A percentile compares a stretch with the other conserved stretches of the same genome.
Conservation (phyloP, 2,888 invertebrate species). For the Erannis defoliaria region DNA sequence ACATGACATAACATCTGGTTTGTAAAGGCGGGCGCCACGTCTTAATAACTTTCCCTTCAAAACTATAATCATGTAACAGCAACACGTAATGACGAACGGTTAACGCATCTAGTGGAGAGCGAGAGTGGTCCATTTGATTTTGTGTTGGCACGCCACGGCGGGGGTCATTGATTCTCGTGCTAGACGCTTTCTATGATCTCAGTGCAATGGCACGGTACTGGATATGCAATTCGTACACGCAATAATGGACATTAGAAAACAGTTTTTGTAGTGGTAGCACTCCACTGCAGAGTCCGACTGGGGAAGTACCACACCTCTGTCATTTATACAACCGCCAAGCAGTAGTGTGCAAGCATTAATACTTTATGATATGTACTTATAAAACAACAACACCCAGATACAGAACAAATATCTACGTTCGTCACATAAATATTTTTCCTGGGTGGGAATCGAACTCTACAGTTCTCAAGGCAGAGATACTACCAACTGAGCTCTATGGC, state of each 20-base stretch:
- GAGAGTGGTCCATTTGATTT: constrained; percentile 81
- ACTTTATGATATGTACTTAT: too few relatives aligned
- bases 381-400: too few relatives aligned
- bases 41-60: constrained; percentile 76
- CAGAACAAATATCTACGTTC: too few relatives aligned
- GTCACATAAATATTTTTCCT: too few relatives aligned
- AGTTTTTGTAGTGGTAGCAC: too few relatives aligned
- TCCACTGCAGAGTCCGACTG: too few relatives aligned
- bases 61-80: constrained; percentile 73
- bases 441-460: too few relatives aligned
- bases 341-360: too few relatives aligned
- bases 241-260: constrained; percentile 33
- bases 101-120: constrained; percentile 70
- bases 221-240: constrained; percentile 33
- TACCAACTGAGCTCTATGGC: too few relatives aligned
- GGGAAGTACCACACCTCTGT: too few relatives aligned
- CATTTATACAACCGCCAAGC: too few relatives aligned
- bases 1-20: constrained; percentile 33
- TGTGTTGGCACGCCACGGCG: constrained; percentile 75
- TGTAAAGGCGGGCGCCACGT: constrained; percentile 23
- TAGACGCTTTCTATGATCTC: constrained; percentile 66
- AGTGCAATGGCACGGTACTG: constrained; percentile 31
- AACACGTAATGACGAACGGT: constrained; percentile 66
- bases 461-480: too few relatives aligned
- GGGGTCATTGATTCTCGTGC: constrained; percentile 68